Base-by-base conservation (phyloP, 2,888 invertebrate genomes). In the Gisinianus flammeolus region DNA sequence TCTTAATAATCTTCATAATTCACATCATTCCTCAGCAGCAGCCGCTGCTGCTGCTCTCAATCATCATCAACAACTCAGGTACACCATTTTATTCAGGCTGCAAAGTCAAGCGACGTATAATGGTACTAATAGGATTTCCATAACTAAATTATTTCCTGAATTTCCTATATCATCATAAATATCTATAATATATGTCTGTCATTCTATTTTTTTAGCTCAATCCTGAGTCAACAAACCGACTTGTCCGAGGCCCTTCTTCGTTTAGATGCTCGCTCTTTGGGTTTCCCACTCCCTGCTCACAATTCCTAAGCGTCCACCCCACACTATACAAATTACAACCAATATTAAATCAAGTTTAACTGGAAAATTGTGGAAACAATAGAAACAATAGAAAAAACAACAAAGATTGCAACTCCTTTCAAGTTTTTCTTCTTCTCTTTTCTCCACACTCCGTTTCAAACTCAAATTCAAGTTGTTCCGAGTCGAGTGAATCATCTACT, bases 61-160 rank as follows among this genome's bases (percentile, higher is more conserved):
- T 80, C 83, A 85, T 78, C 83, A 85, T 77, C 83, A 83, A 66
- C 84, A n/a, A n/a, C n/a, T n/a, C n/a, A n/a, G n/a, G n/a, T n/a
- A n/a, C n/a, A n/a, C n/a, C n/a, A n/a, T n/a, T n/a, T n/a, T n/a
- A n/a, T n/a, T n/a, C n/a, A n/a, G n/a, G n/a, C n/a, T n/a, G n/a
- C n/a, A n/a, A n/a, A n/a, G n/a, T n/a, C n/a, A n/a, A n/a, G n/a
- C n/a, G n/a, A n/a, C n/a, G n/a, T n/a, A n/a, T n/a, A n/a, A n/a
- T n/a, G n/a, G n/a, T n/a, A n/a, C n/a, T n/a, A n/a, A n/a, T n/a
- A n/a, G n/a, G n/a, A n/a, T n/a, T n/a, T n/a, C n/a, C n/a, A n/a
- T n/a, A n/a, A n/a, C n/a, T n/a, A n/a, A n/a, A n/a, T n/a, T n/a
- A n/a, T n/a, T n/a, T n/a, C n/a, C n/a, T n/a, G n/a, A n/a, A n/a